These are phyloP conservation scores for Rhimphoctona megacephalus DNA, from an alignment of 2,888 invertebrate species.

Conservation along the genomic window DNA sequence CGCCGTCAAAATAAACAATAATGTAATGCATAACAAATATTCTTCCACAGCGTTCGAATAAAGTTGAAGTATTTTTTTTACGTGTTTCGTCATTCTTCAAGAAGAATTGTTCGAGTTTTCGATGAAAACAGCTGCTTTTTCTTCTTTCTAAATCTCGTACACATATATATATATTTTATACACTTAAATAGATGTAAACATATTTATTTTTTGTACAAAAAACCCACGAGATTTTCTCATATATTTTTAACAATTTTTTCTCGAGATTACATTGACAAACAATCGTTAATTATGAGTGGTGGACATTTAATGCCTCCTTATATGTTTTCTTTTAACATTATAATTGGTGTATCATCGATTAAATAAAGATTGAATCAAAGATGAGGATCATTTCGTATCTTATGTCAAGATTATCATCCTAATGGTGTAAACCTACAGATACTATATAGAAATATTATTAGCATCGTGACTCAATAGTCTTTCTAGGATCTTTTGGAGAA, in stretches of 20 bases:
- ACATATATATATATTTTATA: too few relatives aligned
- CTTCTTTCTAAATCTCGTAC: too few relatives aligned
- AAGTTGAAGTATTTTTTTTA: background rate
- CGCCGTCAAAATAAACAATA: too few relatives aligned
- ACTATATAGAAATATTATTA: conserved; percentile 11
- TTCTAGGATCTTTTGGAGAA: conserved; percentile 21
- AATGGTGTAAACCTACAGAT: conserved; percentile 16
- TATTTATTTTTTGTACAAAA: too few relatives aligned
- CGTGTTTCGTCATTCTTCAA: background rate
- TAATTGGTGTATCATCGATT: conserved; percentile 32
- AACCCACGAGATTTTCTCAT: too few relatives aligned
- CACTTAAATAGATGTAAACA: too few relatives aligned
- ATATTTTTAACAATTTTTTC: too few relatives aligned
- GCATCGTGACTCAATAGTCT: conserved; percentile 23
- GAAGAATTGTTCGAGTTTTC: background rate
- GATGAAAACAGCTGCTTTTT: background rate
- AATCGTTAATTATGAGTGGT: conserved; percentile 46
- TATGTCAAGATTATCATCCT: conserved; percentile 36
- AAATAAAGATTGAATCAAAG: conserved; percentile 56
- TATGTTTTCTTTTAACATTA: conserved; percentile 42
- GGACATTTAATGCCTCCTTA: background rate
- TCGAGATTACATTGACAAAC: background rate
- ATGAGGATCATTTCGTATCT: conserved; percentile 51
- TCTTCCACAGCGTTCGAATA: too few relatives aligned
- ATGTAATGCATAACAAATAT: too few relatives aligned